phyloP scores from a whole-genome alignment of 1,140 invertebrate genomes.

The Caenorhabditis latens region DNA sequence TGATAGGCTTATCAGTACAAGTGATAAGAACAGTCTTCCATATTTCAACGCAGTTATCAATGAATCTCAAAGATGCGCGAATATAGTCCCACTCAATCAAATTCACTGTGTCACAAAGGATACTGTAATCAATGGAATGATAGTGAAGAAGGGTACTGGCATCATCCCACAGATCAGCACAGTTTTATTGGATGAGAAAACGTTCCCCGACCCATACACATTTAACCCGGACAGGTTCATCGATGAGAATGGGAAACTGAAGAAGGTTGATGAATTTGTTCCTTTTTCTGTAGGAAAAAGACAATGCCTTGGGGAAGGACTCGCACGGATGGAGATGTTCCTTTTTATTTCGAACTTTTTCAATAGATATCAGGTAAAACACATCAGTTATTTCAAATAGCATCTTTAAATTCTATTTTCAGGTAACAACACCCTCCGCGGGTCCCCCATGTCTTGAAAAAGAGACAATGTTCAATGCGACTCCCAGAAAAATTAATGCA shows the following conservation, averaged over 20 bases:
- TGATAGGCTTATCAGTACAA: conserved; percentile 68
- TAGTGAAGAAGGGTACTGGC: conserved; percentile 81
- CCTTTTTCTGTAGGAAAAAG: conserved; percentile 88
- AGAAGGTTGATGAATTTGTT: conserved; percentile 85
- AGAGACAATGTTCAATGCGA: not conserved
- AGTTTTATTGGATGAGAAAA: conserved; percentile 86
- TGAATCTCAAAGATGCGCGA: conserved; percentile 66
- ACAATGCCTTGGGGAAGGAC: conserved; percentile 89
- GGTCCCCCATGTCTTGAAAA: not conserved
- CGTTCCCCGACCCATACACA: conserved; percentile 86
- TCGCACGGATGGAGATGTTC: conserved; percentile 92
- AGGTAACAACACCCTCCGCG: not conserved
- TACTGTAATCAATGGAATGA: conserved; percentile 83
- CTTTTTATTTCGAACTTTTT: conserved; percentile 88
- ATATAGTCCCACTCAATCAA: conserved; percentile 62
- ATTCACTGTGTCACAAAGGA: conserved; percentile 78
- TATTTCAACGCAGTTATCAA: conserved; percentile 64
- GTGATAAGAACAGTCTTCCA: conserved; percentile 69
- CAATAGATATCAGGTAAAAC: conserved; percentile 82
- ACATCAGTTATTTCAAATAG: not conserved
- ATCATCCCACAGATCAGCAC: conserved; percentile 88
- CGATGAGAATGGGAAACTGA: conserved; percentile 84
- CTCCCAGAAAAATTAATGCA: not conserved
- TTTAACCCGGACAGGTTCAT: conserved; percentile 88
- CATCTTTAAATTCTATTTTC: not conserved